These are phyloP conservation scores for Meghimatium bilineatum DNA, from an alignment of 2,888 invertebrate genomes.

Conservation along the genomic window DNA sequence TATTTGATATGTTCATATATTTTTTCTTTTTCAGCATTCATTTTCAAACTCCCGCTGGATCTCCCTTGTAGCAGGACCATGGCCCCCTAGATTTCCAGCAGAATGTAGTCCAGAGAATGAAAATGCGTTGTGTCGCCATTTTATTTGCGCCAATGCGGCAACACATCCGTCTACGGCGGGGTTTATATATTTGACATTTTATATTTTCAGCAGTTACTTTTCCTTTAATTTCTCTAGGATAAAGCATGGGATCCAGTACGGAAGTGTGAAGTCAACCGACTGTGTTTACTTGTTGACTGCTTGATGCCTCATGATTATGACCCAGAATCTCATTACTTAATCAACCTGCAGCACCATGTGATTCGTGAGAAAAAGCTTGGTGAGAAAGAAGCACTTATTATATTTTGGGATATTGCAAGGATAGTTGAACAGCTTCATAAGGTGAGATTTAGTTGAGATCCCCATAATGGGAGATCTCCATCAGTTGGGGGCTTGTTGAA, in stretches of 20 bases:
- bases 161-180: too few relatives aligned
- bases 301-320: constrained; percentile 84
- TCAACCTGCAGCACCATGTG: constrained; percentile 81
- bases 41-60: too few relatives aligned
- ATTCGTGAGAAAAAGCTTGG: constrained; percentile 86
- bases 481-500: too few relatives aligned
- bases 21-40: too few relatives aligned
- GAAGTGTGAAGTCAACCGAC: constrained; percentile 80
- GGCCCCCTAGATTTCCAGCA: too few relatives aligned
- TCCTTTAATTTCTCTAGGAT: constrained; percentile 80
- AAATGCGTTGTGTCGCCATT: too few relatives aligned
- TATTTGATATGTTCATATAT: too few relatives aligned
- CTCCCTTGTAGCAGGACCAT: too few relatives aligned
- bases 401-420: constrained; percentile 86
- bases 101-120: too few relatives aligned
- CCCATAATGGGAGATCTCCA: too few relatives aligned
- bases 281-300: constrained; percentile 86
- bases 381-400: constrained; percentile 85
- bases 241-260: constrained; percentile 82
- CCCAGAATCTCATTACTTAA: constrained; percentile 77
- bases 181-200: not conserved
- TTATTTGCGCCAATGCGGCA: too few relatives aligned
- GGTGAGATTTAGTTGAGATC: too few relatives aligned
- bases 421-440: constrained; percentile 86
- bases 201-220: not conserved